Percentiles rank a stretch among this genome's conserved stretches.
Conservation (phyloP, 2,113 vertebrate species). For the Leiothrix lutea region DNA sequence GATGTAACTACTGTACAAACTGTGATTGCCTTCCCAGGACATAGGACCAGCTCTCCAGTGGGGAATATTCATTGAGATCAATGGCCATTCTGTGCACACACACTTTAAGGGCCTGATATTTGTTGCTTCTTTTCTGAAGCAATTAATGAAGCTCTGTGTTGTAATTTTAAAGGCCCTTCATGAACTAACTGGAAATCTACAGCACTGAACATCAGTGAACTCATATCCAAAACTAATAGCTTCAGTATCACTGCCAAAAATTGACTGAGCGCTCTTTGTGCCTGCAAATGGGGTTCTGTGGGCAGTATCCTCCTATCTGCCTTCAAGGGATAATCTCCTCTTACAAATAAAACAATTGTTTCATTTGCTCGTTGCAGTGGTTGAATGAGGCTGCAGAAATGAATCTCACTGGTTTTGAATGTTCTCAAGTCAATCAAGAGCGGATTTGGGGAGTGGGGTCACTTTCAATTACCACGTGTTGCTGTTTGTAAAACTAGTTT, state of each 20-base stretch:
- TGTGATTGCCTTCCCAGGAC: background rate
- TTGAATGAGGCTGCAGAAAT: constrained; percentile 55
- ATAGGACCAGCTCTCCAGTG: background rate
- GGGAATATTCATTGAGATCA: constrained; percentile 8
- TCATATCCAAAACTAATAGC: constrained; percentile 55
- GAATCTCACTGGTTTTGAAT: background rate
- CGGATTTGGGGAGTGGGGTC: background rate
- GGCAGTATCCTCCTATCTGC: constrained; percentile 54
- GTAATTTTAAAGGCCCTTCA: constrained; percentile 58
- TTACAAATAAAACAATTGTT: constrained; percentile 66
- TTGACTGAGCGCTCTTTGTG: constrained; percentile 47
- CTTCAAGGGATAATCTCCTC: constrained; percentile 60
- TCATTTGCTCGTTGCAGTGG: constrained; percentile 29
- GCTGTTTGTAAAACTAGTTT: background rate
- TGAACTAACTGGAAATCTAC: constrained; percentile 52
- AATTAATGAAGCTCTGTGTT: constrained; percentile 65
- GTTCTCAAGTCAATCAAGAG: background rate
- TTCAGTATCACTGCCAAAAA: constrained; percentile 51
- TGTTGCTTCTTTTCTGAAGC: constrained; percentile 36
- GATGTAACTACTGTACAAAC: background rate
- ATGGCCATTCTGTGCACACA: constrained; percentile 30
- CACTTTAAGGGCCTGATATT: background rate
- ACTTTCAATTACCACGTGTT: background rate
- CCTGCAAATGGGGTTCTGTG: constrained; percentile 45
- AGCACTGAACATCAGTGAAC: constrained; percentile 49